Evolutionary conservation across 1,140 invertebrate species (phyloP), one percentile per base, ranked within the genome.

Genomic region (Forficula auricularia): DNA sequence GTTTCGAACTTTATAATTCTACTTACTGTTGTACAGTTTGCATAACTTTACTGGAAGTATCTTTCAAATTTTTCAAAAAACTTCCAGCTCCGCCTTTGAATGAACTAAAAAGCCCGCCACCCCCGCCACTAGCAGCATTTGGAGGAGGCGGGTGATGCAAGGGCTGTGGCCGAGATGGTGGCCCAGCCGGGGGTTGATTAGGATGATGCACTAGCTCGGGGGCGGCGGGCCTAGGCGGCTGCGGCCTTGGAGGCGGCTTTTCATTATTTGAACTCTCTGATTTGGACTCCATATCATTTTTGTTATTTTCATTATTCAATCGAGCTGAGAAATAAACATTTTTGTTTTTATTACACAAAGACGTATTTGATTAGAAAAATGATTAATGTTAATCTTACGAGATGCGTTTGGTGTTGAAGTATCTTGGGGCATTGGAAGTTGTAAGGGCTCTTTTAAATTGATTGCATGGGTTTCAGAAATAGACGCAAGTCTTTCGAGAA

Each of bases 31-130:
- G 88, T 37, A 96, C 86, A 19, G 88, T 85, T 57, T 94, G 87
- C 76, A 96, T 92, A 12, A 97, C 86, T 72, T 92, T 94, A 13
- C 77, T 82, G 6, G 90, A 94, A 1, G 90, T 94, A 55, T 97
- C 92, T 59, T 92, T 94, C 12, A 97, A 66, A 58, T 95, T 95
- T 51, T 91, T 91, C 33, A 96, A 66, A 49, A 90, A 77, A 53
- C 75, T 86, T 13, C 82, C 84, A 22, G 84, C 82, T 35, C 82
- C 83, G 19, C 83, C 84, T 52, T 73, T 77, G 3, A 89, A 65
- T 0, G 82, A 83, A 9, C 82, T 86, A 53, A 89, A 83, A 10
- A 88, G 56, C 19, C 82, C 76, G 13, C 70, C 68, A 20, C 50
- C 50, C 19, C 45, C 40, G 4, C 39, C 45, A 15, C 30, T 27